Conservation (phyloP, 2,888 invertebrate genomes). For the Agrotis segetum region DNA sequence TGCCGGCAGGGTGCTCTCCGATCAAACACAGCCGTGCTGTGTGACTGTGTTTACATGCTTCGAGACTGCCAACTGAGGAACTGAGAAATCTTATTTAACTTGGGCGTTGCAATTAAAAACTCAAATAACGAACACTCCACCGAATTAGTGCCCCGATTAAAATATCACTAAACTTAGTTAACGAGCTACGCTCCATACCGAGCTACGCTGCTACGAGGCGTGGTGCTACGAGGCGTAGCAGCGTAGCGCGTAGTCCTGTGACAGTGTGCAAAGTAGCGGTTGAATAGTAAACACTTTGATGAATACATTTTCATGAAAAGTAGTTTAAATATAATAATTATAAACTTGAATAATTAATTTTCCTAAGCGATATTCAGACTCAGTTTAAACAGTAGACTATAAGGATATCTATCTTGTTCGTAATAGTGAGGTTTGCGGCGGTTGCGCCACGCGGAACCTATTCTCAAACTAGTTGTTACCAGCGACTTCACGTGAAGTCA, state of each 20-base stretch:
- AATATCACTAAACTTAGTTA: constrained; percentile 30
- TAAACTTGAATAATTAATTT: no score
- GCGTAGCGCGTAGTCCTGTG: neutral
- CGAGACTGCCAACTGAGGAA: neutral
- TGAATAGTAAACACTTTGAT: neutral
- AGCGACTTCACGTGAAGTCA: no score
- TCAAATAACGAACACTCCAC: constrained; percentile 23
- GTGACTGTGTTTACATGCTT: neutral
- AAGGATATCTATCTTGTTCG: neutral
- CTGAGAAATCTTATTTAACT: constrained; percentile 32
- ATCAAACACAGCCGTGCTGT: neutral
- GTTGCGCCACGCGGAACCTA: no score
- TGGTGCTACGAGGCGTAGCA: constrained; percentile 1
- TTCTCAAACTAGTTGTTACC: no score
- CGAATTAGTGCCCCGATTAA: constrained; percentile 12
- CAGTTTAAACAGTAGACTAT: neutral
- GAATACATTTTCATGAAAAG: neutral
- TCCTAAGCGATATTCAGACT: constrained; percentile 1
- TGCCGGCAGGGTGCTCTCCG: neutral
- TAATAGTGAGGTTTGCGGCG: no score
- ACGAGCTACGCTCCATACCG: constrained; percentile 8
- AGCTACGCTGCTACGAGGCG: neutral
- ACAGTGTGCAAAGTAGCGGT: neutral
- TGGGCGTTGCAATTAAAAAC: constrained; percentile 41
- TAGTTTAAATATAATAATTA: neutral